Conservation (phyloP, 2,113 vertebrate species). For the Oenanthe oenanthe region DNA sequence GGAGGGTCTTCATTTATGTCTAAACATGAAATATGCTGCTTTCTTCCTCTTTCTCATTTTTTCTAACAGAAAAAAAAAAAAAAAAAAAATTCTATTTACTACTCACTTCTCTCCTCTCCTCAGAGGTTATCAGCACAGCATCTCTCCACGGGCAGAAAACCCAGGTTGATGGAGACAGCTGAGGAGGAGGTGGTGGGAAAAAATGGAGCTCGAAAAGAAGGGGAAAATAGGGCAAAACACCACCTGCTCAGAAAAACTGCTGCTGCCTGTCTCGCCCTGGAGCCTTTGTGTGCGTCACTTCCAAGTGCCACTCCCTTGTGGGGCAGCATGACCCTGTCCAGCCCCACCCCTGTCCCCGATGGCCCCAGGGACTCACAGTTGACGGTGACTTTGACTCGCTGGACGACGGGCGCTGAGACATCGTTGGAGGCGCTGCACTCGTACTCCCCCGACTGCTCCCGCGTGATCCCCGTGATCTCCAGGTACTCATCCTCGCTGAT, state of each 20-base stretch:
- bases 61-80: not conserved
- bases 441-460: conserved; percentile 89
- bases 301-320: not conserved
- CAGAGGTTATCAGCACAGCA: conserved; percentile 16
- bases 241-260: conserved; percentile 5
- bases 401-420: conserved; percentile 84
- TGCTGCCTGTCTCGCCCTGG: accelerated
- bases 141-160: conserved; percentile 27
- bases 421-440: conserved; percentile 94
- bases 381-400: conserved; percentile 91
- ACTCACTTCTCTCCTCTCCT: conserved; percentile 52
- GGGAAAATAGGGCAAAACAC: not conserved
- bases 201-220: not conserved
- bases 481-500: conserved; percentile 91
- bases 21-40: not conserved
- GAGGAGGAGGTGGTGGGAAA: conserved; percentile 12
- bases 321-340: not conserved
- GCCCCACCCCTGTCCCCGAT: accelerated
- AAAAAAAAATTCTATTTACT: conserved; percentile 19
- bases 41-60: not conserved
- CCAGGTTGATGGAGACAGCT: conserved; percentile 24
- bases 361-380: conserved; percentile 86
- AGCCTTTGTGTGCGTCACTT: not conserved
- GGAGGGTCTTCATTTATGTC: not conserved
- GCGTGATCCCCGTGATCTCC: conserved; percentile 91